These are phyloP conservation scores for Gulo gulo DNA, from an alignment of 2,113 vertebrate genomes.

Conservation along the genomic window DNA sequence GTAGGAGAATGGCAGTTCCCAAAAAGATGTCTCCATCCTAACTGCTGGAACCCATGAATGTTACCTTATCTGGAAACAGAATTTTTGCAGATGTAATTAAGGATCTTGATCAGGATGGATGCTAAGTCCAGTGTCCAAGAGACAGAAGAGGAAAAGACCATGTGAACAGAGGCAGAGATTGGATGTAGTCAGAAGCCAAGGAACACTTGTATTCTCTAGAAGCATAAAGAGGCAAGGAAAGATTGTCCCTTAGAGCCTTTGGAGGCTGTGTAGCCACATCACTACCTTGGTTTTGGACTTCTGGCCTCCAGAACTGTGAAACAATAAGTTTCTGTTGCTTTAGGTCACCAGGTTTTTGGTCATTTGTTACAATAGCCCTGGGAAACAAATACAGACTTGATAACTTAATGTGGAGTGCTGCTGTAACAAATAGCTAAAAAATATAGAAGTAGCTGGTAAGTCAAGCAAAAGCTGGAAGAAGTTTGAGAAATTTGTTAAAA, in stretches of 20 bases:
- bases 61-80: not conserved
- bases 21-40: not conserved
- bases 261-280: fast-evolving
- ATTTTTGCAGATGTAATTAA: not conserved
- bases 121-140: not conserved
- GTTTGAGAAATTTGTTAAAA: not conserved
- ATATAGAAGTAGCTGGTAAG: not conserved
- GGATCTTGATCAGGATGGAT: not conserved
- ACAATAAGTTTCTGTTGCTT: slow-evolving; percentile 4
- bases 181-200: not conserved
- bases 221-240: not conserved
- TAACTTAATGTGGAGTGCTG: not conserved
- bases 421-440: not conserved
- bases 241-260: not conserved
- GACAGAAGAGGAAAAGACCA: not conserved
- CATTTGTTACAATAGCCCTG: not conserved
- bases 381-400: not conserved
- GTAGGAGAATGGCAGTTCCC: not conserved
- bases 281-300: not conserved
- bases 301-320: not conserved
- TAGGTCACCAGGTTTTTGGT: not conserved
- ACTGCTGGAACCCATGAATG: not conserved
- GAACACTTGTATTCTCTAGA: not conserved
- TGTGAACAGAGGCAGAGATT: not conserved
- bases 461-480: not conserved